Conservation (phyloP, 2,888 invertebrate species). For the Hyalella azteca region DNA sequence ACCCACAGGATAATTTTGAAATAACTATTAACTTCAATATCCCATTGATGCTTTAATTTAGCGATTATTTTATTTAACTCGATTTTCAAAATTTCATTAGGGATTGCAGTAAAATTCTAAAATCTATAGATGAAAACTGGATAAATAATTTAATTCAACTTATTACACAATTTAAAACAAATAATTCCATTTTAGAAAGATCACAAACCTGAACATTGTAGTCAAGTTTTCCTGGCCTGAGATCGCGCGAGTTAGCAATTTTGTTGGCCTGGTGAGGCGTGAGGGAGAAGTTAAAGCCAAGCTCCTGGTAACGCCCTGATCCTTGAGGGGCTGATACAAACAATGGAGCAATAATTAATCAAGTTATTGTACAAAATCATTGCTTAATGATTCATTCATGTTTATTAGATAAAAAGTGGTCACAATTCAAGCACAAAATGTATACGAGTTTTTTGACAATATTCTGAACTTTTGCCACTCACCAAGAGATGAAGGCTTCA, state of each 20-base stretch:
- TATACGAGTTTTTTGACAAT: neutral
- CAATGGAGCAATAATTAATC: neutral
- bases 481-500: slow-evolving; percentile 85
- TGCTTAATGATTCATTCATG: neutral
- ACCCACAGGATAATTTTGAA: too few species aligned
- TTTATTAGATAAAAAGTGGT: neutral
- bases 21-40: too few species aligned
- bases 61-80: too few species aligned
- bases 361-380: neutral
- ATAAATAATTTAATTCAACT: too few species aligned
- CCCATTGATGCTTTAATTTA: too few species aligned
- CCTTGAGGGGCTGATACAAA: slow-evolving; percentile 69
- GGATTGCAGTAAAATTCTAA: too few species aligned
- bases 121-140: too few species aligned
- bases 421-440: neutral
- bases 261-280: slow-evolving; percentile 92
- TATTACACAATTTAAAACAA: too few species aligned
- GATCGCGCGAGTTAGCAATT: slow-evolving; percentile 80
- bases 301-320: slow-evolving; percentile 75
- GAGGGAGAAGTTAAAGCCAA: slow-evolving; percentile 84
- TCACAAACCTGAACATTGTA: slow-evolving; percentile 75
- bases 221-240: slow-evolving; percentile 71
- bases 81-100: too few species aligned
- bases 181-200: too few species aligned
- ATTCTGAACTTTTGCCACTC: slow-evolving; percentile 57